Percentiles rank a stretch among this genome's conserved stretches.
Evolutionary conservation across 2,888 invertebrate species (phyloP).

Genomic region (Dynastes grantii): DNA sequence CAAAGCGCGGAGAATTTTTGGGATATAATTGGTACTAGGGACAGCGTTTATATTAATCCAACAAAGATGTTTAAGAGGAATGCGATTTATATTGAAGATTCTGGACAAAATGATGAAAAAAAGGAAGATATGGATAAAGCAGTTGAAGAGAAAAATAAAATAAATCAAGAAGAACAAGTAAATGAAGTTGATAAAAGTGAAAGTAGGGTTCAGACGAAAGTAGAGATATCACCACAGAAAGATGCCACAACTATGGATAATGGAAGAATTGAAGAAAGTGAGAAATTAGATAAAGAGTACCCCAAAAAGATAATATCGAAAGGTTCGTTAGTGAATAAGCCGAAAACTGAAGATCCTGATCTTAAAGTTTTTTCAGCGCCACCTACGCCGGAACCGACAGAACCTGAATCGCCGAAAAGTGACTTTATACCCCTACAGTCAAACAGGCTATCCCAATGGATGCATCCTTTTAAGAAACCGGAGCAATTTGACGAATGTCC

Average conservation of each 20-base stretch:
- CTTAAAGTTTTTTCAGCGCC: conserved; percentile 63
- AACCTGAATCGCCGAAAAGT: conserved; percentile 68
- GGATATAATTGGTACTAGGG: conserved; percentile 78
- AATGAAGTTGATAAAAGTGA: conserved; percentile 1
- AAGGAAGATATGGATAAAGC: not conserved
- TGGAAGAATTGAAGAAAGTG: not conserved
- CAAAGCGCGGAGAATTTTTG: conserved; percentile 76
- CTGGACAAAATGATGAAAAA: conserved; percentile 12
- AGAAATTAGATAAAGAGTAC: conserved; percentile 14
- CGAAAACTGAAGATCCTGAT: conserved; percentile 66
- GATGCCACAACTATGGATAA: conserved; percentile 8
- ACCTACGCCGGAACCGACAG: conserved; percentile 61
- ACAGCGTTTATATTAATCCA: conserved; percentile 74
- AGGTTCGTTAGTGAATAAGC: conserved; percentile 66
- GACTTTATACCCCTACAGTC: conserved; percentile 68
- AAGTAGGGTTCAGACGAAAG: not conserved
- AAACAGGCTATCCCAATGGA: conserved; percentile 66
- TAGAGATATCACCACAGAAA: conserved; percentile 24
- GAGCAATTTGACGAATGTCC: conserved; percentile 67
- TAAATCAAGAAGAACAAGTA: conserved; percentile 1
- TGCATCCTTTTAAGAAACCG: conserved; percentile 68
- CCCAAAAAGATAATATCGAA: conserved; percentile 64
- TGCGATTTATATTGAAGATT: conserved; percentile 29
- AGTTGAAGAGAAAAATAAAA: conserved; percentile 15
- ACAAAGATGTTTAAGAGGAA: conserved; percentile 4